Evolutionary conservation across 1,140 invertebrate genomes (phyloP).

Genomic region (Neodiprion virginianus): DNA sequence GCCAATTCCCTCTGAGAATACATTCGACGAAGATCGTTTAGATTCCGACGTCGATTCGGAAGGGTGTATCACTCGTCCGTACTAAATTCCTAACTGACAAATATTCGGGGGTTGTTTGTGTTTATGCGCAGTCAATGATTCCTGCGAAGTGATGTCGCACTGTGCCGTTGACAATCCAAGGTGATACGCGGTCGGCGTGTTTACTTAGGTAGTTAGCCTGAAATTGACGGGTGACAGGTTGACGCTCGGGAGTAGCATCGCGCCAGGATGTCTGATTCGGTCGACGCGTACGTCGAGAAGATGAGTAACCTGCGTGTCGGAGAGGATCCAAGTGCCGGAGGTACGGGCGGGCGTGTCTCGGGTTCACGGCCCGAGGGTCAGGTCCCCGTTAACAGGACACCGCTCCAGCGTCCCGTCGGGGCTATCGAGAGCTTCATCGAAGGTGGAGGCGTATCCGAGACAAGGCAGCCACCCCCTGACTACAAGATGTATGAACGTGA

Average conservation of each 20-base stretch:
- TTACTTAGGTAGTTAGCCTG: neutral
- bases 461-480: slow-evolving; percentile 46
- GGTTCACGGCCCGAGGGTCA: slow-evolving; percentile 55
- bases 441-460: slow-evolving; percentile 40
- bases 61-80: too few relatives aligned
- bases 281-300: slow-evolving; percentile 57
- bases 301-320: slow-evolving; percentile 55
- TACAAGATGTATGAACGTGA: slow-evolving; percentile 72
- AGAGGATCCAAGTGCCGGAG: slow-evolving; percentile 42
- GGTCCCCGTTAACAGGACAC: slow-evolving; percentile 46
- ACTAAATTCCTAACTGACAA: too few relatives aligned
- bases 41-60: too few relatives aligned
- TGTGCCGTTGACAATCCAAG: neutral
- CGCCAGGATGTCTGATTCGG: slow-evolving; percentile 55
- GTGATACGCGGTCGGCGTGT: too few relatives aligned
- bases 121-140: neutral
- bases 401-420: slow-evolving; percentile 47
- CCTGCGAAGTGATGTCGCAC: neutral
- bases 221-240: neutral
- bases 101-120: neutral
- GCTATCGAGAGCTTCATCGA: slow-evolving; percentile 65
- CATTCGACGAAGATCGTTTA: too few relatives aligned
- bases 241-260: neutral
- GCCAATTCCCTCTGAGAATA: too few relatives aligned
- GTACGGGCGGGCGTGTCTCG: slow-evolving; percentile 31